A percentile compares a stretch with the other conserved stretches of the same genome.
Conservation (phyloP, 1,140 invertebrate species). For the Cydia fagiglandana region DNA sequence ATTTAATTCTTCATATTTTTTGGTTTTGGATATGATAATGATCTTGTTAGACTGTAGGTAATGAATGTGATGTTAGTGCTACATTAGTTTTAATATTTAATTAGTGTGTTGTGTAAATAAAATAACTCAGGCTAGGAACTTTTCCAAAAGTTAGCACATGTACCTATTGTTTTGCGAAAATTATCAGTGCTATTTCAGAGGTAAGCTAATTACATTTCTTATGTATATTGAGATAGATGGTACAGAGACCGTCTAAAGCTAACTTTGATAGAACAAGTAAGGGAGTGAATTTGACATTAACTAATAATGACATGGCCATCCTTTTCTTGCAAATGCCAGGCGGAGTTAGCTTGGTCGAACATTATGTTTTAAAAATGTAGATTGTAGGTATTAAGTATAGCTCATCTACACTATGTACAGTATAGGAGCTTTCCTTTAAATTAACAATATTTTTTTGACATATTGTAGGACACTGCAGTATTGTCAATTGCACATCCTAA, state of each 20-base stretch:
- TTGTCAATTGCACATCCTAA: too few species aligned
- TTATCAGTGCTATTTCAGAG: background rate
- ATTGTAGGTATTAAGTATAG: too few species aligned
- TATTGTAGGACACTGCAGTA: too few species aligned
- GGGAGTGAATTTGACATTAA: too few species aligned
- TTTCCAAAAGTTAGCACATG: background rate
- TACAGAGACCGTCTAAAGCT: too few species aligned
- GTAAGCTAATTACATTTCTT: background rate
- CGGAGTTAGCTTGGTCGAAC: too few species aligned
- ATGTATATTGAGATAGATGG: too few species aligned
- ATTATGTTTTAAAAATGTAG: background rate
- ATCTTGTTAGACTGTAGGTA: slow-evolving; percentile 38
- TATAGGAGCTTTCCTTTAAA: too few species aligned
- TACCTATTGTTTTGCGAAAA: background rate
- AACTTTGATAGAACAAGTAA: too few species aligned
- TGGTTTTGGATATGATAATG: slow-evolving; percentile 23
- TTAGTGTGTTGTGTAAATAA: slow-evolving; percentile 32
- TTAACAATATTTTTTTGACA: too few species aligned
- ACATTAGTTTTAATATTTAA: slow-evolving; percentile 45
- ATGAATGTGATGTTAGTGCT: slow-evolving; percentile 54
- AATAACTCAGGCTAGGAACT: slow-evolving; percentile 23
- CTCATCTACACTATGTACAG: background rate
- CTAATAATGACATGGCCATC: background rate
- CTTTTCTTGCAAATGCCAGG: too few species aligned
- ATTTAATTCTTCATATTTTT: slow-evolving; percentile 24